Base-by-base conservation (phyloP, 2,113 vertebrate species). In the Leptobrachium ailaonicum region DNA sequence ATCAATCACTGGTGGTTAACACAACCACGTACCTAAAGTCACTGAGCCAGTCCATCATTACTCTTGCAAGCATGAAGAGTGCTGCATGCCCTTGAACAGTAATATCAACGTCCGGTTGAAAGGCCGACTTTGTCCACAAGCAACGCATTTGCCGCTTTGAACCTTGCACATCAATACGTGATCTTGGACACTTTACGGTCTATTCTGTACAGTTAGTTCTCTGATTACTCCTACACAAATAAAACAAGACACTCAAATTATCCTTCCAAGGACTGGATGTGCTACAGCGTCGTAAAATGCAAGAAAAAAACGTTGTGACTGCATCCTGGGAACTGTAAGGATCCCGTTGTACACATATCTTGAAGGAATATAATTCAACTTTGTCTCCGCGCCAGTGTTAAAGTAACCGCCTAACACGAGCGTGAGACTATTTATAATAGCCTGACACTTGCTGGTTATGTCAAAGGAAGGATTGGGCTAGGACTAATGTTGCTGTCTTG, bases 401-500 rank as follows among this genome's bases (percentile, higher is more conserved):
- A 70, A 70, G 20, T 10, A 12, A 54, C 11, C 45, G 10, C 70
- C 47, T 72, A 54, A 72, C 70, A 44, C 32, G 54, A 56, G 50
- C 6, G 41, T 72, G 70, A 72, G 54, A 45, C 70, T 44, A 72
- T 72, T 72, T 72, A 72, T 53, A 72, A 72, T 7, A 12, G 47
- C 47, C 10, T 72, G 70, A 54, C 70, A 72, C 47, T 53, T 72
- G 70, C 70, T 54, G 11, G 70, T 47, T 72, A 47, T 72, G 53
- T 20, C 20, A 9, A 54, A 72, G 50, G 20, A 72, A 72, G 45
- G 50, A 72, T 56, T 40, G 53, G 47, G 32, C 44, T n/a, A 72
- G 47, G 50, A 72, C 70, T 72, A 44, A 72, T 72, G 70, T 54
- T 72, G 70, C 70, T 72, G 70, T 72, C 70, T 32, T 54, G 70